A percentile compares a stretch with the other conserved stretches of the same genome.
Conservation (phyloP, 2,113 vertebrate species). For the Bufo bufo region DNA sequence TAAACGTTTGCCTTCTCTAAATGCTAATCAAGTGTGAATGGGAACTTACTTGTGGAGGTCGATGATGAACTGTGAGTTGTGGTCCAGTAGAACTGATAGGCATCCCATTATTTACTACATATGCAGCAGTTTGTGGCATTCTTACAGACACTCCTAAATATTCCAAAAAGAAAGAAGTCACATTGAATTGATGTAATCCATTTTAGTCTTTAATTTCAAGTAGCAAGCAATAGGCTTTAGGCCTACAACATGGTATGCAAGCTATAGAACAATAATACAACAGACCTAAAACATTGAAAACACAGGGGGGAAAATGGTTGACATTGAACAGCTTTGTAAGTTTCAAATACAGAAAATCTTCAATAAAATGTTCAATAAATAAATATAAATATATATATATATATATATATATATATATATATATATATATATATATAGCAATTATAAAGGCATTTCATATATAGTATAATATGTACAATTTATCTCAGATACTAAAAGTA, state of each 20-base stretch:
- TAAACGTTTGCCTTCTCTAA: too few species aligned
- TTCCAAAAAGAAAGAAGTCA: neutral
- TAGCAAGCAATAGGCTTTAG: neutral
- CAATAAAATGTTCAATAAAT: too few species aligned
- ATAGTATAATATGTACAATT: too few species aligned
- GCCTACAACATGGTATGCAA: neutral
- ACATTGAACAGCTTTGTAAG: too few species aligned
- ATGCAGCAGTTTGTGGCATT: conserved; percentile 77
- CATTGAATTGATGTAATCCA: neutral
- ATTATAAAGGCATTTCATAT: too few species aligned
- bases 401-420: too few species aligned
- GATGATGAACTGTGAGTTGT: conserved; percentile 82
- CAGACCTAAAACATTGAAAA: too few species aligned
- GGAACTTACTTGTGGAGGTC: conserved; percentile 73
- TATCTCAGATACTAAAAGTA: too few species aligned
- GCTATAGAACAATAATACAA: neutral
- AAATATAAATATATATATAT: too few species aligned
- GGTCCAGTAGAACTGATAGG: conserved; percentile 75
- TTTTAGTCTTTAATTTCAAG: neutral
- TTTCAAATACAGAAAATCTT: too few species aligned
- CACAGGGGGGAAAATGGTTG: too few species aligned
- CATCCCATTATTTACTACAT: conserved; percentile 80
- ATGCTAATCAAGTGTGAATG: neutral
- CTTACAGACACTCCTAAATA: conserved; percentile 73
- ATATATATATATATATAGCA: too few species aligned